Evolutionary conservation across 1,140 invertebrate genomes (phyloP), one percentile per base, ranked within the genome.

Genomic region (Adelges cooleyi): DNA sequence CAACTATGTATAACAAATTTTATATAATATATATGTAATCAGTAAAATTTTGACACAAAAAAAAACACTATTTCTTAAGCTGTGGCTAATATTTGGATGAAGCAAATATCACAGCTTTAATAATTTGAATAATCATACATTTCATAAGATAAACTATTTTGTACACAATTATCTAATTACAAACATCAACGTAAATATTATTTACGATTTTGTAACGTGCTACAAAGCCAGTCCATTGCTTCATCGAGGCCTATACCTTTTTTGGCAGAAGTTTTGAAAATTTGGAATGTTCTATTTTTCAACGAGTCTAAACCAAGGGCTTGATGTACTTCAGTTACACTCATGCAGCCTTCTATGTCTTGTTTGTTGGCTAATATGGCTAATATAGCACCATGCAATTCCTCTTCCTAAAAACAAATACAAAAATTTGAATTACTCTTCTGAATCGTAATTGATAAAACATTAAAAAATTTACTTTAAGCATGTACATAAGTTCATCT

Each of bases 331-430:
- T 99, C 95, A 1, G 94, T 87, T 0, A 95, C 89, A 54, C 88
- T 91, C 81, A 99, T 86, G 72, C 94, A 95, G 27, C 94, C 94
- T 56, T 94, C 88, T 81, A 98, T 95, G 75, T 99, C 96, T 77
- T 99, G 97, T 80, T 99, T 99, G 75, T 99, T 99, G n/a, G 96
- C 96, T 72, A 99, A 77, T 38, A 99, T 93, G 33, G 98, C 89
- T 66, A 99, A 79, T 72, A 97, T 87, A 59, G 95, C 91, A 70
- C 91, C 92, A 71, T 91, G 88, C 72, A 99, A 77, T 75, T 99
- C 97, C 75, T 99, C 96, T 78, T 99, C 97, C 86, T 95, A 72
- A 40, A 74, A 68, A 67, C 59, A 42, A 25, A 66, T 72, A n/a
- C 68, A 68, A 66, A 67, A 62, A 44, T 23, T 23, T 33, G 29